Evolutionary conservation across 2,113 vertebrate species (phyloP).

Genomic region (Phrynosoma platyrhinos): DNA sequence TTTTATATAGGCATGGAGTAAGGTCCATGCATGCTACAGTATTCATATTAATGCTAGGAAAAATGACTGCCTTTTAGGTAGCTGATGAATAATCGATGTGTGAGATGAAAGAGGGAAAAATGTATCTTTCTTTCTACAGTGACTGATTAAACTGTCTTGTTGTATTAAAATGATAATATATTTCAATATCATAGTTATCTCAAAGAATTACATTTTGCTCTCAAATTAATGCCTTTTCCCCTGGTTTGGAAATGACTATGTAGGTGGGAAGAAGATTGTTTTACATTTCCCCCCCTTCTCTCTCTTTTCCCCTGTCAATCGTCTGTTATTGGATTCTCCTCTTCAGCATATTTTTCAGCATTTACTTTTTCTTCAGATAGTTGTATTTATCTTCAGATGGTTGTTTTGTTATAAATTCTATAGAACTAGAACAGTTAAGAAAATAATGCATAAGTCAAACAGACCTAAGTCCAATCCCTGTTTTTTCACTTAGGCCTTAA

Average conservation of each 20-base stretch:
- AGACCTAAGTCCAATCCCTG: neutral
- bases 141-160: constrained; percentile 11
- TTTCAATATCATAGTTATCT: neutral
- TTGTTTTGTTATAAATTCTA: no score
- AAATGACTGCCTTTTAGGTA: constrained; percentile 19
- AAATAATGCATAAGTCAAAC: no score
- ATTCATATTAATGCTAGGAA: constrained; percentile 1
- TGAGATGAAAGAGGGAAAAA: constrained; percentile 14
- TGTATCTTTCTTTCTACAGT: constrained; percentile 1
- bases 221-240: constrained; percentile 27
- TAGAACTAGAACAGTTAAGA: neutral
- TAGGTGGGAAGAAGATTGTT: neutral
- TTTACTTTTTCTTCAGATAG: neutral
- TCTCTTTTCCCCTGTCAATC: neutral
- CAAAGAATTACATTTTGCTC: constrained; percentile 34
- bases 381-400: neutral
- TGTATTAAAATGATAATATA: constrained; percentile 33
- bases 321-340: neutral
- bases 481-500: no score
- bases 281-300: neutral
- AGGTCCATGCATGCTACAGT: neutral
- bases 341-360: neutral
- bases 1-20: neutral
- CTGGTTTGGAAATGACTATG: constrained; percentile 19
- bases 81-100: constrained; percentile 40